These are phyloP conservation scores for Otolemur garnettii DNA, from an alignment of 2,113 vertebrate genomes.

Conservation along the genomic window DNA sequence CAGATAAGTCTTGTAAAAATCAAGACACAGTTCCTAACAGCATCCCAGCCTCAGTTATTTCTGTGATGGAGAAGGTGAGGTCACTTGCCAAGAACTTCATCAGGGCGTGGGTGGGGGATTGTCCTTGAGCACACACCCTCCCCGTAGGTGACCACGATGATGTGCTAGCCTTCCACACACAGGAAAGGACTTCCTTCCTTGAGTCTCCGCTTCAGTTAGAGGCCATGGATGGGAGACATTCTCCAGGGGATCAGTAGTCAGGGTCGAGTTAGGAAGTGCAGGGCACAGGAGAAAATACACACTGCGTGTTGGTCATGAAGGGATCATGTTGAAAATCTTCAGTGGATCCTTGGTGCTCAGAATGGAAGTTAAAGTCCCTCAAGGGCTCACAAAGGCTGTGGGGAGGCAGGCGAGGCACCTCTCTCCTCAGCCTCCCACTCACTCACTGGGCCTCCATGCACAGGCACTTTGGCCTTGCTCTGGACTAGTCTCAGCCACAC, in stretches of 20 bases:
- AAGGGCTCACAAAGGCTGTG: neutral
- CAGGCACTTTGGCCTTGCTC: neutral
- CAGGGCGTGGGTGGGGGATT: fast-evolving
- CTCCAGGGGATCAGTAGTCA: neutral
- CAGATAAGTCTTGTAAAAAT: neutral
- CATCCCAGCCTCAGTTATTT: neutral
- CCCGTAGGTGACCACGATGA: neutral
- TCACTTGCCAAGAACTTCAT: neutral
- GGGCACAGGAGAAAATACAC: neutral
- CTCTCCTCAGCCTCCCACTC: neutral
- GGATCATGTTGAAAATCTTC: neutral
- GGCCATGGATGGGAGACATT: too few species aligned
- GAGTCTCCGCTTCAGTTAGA: neutral
- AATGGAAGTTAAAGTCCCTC: neutral
- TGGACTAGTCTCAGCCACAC: fast-evolving
- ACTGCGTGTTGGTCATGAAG: neutral
- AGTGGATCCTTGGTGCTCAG: neutral
- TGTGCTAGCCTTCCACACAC: neutral
- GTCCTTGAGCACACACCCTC: neutral
- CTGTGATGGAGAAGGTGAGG: too few species aligned
- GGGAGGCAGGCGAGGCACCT: neutral
- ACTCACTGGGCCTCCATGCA: neutral
- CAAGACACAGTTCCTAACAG: neutral
- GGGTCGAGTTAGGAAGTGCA: neutral
- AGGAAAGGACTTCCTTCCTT: neutral